Conservation (phyloP, 2,113 vertebrate genomes). For the Rhynchomys soricoides region DNA sequence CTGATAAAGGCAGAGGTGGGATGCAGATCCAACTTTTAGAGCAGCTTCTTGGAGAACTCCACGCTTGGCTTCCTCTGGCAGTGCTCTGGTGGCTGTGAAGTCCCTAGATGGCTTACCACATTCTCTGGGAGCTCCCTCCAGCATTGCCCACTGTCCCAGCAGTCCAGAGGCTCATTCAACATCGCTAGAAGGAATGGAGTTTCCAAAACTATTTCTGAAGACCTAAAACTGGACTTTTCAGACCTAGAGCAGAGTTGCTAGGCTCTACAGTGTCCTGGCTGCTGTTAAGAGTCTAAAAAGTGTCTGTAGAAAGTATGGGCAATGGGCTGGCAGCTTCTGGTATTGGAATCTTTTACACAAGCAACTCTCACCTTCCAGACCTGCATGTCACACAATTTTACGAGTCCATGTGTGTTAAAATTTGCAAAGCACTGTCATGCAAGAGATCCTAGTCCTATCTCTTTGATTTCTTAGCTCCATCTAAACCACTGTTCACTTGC, state of each 20-base stretch:
- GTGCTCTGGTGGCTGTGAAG: conserved; percentile 22
- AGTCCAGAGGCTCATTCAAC: background rate
- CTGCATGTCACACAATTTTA: background rate
- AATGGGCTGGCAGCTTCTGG: background rate
- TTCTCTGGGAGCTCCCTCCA: background rate
- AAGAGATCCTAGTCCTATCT: background rate
- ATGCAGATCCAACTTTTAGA: background rate
- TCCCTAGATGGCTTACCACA: background rate
- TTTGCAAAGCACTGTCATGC: background rate
- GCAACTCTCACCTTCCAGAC: background rate
- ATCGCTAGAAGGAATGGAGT: conserved; percentile 13
- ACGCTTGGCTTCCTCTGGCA: background rate
- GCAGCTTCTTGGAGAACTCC: background rate
- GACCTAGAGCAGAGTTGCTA: background rate
- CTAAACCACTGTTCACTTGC: background rate
- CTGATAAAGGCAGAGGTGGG: conserved; percentile 32
- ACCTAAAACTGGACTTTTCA: background rate
- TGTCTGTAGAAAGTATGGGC: background rate
- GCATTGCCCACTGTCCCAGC: background rate
- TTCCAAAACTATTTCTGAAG: background rate
- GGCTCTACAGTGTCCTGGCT: background rate
- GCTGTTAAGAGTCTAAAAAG: conserved; percentile 38
- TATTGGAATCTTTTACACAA: conserved; percentile 35
- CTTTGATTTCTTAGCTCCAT: background rate
- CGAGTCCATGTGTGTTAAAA: background rate